A percentile compares a stretch with the other conserved stretches of the same genome.
phyloP scores from a whole-genome alignment of 2,797 vertebrate genomes.

The Remorina albescens region DNA sequence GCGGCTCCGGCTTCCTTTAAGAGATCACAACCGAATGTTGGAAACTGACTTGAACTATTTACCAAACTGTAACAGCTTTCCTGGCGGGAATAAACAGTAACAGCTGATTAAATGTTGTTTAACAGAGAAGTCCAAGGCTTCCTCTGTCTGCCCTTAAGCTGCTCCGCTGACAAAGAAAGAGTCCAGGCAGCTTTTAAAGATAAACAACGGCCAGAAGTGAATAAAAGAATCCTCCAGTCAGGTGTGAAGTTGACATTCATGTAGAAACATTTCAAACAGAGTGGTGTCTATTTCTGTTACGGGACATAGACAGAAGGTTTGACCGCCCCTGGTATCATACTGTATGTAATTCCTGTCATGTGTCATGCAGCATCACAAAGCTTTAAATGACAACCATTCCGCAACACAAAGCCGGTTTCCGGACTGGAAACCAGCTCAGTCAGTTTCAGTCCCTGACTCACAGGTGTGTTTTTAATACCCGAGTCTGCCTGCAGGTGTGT shows the following conservation, averaged over 20 bases:
- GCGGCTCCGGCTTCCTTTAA: neutral
- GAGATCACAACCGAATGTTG: neutral
- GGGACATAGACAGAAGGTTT: neutral
- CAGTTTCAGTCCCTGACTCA: slow-evolving; percentile 4
- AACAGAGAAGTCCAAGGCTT: no score
- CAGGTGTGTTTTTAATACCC: neutral
- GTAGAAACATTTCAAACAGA: neutral
- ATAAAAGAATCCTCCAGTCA: no score
- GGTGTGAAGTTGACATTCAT: neutral
- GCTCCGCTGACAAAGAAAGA: no score
- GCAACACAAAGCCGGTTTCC: neutral
- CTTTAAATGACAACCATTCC: slow-evolving; percentile 6
- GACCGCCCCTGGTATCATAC: slow-evolving; percentile 19
- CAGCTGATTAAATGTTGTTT: neutral
- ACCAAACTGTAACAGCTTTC: neutral
- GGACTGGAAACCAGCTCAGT: slow-evolving; percentile 44
- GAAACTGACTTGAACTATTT: neutral
- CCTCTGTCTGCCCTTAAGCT: no score
- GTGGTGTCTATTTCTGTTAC: no score
- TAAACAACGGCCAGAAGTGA: no score
- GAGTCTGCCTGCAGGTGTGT: slow-evolving; percentile 8
- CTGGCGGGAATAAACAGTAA: neutral
- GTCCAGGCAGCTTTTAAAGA: no score
- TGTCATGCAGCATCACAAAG: slow-evolving; percentile 31
- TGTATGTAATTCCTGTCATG: slow-evolving; percentile 41